A percentile compares a stretch with the other conserved stretches of the same genome.
phyloP scores from a whole-genome alignment of 1,140 invertebrate species.

The Cydia pomonella region DNA sequence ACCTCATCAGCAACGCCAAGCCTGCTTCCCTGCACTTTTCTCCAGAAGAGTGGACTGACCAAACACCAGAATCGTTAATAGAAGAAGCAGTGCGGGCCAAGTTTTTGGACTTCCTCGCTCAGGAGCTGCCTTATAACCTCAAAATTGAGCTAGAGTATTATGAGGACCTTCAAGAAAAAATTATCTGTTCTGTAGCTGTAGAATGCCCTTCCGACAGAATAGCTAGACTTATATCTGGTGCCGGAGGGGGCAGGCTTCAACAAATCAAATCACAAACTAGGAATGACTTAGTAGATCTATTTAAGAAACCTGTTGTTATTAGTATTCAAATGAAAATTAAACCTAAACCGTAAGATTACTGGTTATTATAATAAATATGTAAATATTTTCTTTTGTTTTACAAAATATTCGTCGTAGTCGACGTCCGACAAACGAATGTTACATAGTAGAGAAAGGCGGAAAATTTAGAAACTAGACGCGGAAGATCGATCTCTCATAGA shows the following conservation, averaged over 20 bases:
- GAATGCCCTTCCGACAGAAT: conserved; percentile 83
- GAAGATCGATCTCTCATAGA: too few relatives aligned
- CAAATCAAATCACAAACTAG: conserved; percentile 83
- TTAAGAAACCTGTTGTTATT: conserved; percentile 64
- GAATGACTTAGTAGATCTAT: conserved; percentile 68
- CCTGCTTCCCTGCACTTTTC: conserved; percentile 85
- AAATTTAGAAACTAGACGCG: too few relatives aligned
- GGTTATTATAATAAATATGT: neutral
- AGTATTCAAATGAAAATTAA: conserved; percentile 58
- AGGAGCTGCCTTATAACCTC: conserved; percentile 92
- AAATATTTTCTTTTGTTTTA: neutral
- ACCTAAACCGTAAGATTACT: conserved; percentile 41
- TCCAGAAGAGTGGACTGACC: conserved; percentile 85
- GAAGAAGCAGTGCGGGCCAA: conserved; percentile 88
- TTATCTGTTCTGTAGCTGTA: conserved; percentile 84
- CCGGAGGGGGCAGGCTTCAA: conserved; percentile 83
- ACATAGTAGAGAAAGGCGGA: too few relatives aligned
- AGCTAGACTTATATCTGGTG: conserved; percentile 84
- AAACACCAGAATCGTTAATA: conserved; percentile 85
- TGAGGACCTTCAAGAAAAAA: conserved; percentile 81
- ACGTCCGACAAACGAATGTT: too few relatives aligned
- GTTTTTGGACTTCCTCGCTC: conserved; percentile 88
- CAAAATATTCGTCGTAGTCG: neutral
- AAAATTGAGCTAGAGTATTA: conserved; percentile 85
- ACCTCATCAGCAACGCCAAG: conserved; percentile 85